Conservation (phyloP, 2,113 vertebrate species). For the Syngnathus floridae region DNA sequence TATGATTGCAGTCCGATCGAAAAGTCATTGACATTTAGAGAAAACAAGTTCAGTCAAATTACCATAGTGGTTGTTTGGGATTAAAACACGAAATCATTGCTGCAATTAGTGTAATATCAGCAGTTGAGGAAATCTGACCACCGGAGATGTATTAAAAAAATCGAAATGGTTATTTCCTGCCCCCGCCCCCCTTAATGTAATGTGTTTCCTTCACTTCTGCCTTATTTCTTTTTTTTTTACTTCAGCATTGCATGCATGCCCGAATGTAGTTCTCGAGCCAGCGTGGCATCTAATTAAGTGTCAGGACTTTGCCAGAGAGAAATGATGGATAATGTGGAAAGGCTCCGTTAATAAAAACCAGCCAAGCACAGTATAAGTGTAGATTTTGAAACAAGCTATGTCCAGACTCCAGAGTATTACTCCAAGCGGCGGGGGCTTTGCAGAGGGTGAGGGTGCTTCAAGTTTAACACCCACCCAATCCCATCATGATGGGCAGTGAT, state of each 20-base stretch:
- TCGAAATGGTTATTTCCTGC: background rate
- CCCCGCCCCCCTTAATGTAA: too few species aligned
- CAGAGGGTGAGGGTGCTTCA: slow-evolving; percentile 41
- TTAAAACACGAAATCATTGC: background rate
- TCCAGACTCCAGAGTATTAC: slow-evolving; percentile 45
- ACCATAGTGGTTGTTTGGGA: background rate
- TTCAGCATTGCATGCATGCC: slow-evolving; percentile 29
- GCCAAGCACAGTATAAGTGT: slow-evolving; percentile 58
- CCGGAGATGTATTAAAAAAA: background rate
- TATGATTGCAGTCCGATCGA: background rate
- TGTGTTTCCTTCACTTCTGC: background rate
- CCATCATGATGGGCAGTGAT: slow-evolving; percentile 27
- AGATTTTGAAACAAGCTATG: slow-evolving; percentile 47
- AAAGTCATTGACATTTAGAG: background rate
- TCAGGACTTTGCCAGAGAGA: slow-evolving; percentile 75
- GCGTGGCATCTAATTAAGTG: slow-evolving; percentile 82
- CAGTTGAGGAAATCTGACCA: background rate
- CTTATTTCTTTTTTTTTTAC: slow-evolving; percentile 21
- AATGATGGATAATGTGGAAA: slow-evolving; percentile 78
- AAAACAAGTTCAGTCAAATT: background rate
- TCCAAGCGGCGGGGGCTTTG: slow-evolving; percentile 35
- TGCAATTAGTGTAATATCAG: background rate
- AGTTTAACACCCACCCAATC: slow-evolving; percentile 29
- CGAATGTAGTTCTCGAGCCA: slow-evolving; percentile 58
- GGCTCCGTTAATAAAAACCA: slow-evolving; percentile 72